phyloP scores from a whole-genome alignment of 1,140 invertebrate species.

The Drosophila jambulina region DNA sequence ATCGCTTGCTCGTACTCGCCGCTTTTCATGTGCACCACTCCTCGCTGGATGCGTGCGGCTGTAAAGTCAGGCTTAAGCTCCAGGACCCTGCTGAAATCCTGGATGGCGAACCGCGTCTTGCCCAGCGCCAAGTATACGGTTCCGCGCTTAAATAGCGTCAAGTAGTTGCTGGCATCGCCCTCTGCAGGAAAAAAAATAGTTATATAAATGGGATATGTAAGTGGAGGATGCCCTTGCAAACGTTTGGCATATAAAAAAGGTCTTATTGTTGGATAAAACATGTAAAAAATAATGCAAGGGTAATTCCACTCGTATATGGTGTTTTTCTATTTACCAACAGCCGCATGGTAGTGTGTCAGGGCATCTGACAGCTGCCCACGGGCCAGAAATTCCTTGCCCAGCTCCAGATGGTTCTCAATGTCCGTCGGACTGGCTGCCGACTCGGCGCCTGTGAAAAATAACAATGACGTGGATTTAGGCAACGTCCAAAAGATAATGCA shows the following conservation, averaged over 20 bases:
- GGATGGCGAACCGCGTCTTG: slow-evolving; percentile 97
- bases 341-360: slow-evolving; percentile 98
- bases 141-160: slow-evolving; percentile 97
- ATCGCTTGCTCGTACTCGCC: slow-evolving; percentile 93
- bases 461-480: slow-evolving; percentile 45
- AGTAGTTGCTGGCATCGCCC: slow-evolving; percentile 97
- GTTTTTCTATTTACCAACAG: slow-evolving; percentile 90
- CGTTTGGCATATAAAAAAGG: not conserved
- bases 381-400: slow-evolving; percentile 95
- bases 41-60: slow-evolving; percentile 94
- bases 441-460: slow-evolving; percentile 85
- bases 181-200: slow-evolving; percentile 88
- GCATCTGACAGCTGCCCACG: slow-evolving; percentile 98
- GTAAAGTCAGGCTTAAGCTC: slow-evolving; percentile 98
- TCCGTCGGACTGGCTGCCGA: slow-evolving; percentile 90
- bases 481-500: slow-evolving; percentile 8
- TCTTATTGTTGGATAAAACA: too few relatives aligned
- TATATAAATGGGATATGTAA: not conserved
- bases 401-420: slow-evolving; percentile 96
- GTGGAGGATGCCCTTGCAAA: not conserved
- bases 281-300: not conserved
- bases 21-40: slow-evolving; percentile 95
- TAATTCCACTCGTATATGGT: not conserved
- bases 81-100: slow-evolving; percentile 96
- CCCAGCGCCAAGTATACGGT: slow-evolving; percentile 98